Evolutionary conservation across 2,113 vertebrate species (phyloP).

Genomic region (Noturus placidus): DNA sequence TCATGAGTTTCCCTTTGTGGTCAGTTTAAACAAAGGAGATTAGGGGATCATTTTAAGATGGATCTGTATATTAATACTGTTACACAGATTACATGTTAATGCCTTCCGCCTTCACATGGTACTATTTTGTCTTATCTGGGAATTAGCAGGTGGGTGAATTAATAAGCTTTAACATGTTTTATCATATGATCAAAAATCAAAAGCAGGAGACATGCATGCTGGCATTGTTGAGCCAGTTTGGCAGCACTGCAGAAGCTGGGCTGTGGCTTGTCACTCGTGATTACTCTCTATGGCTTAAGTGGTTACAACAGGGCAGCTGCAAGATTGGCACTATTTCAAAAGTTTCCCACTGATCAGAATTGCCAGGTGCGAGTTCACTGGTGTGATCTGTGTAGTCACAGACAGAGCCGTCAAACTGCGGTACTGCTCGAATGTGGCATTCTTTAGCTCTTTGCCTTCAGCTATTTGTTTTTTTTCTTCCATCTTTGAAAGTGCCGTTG

Average conservation of each 20-base stretch:
- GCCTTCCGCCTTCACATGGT: not conserved
- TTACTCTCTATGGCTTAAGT: constrained; percentile 42
- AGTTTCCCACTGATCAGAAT: constrained; percentile 41
- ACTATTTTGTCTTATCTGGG: not conserved
- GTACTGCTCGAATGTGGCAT: constrained; percentile 1
- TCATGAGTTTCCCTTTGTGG: not conserved
- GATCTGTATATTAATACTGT: not conserved
- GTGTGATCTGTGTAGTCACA: constrained; percentile 31
- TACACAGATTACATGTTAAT: not conserved
- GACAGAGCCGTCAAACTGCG: constrained; percentile 23
- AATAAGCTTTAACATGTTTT: not conserved
- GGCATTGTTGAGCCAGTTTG: constrained; percentile 23
- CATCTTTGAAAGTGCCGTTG: not conserved
- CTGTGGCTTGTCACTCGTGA: constrained; percentile 33
- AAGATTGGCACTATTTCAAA: constrained; percentile 41
- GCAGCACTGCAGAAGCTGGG: constrained; percentile 11
- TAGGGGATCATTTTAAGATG: not conserved
- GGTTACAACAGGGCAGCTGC: constrained; percentile 43
- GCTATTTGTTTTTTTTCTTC: constrained; percentile 1
- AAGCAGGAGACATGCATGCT: not conserved
- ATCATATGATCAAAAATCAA: not conserved
- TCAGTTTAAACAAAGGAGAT: not conserved
- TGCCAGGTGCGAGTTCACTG: constrained; percentile 44
- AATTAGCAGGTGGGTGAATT: not conserved
- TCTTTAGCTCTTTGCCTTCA: constrained; percentile 6